These are phyloP conservation scores for Mercenaria mercenaria DNA, from an alignment of 1,140 invertebrate genomes.

Conservation along the genomic window DNA sequence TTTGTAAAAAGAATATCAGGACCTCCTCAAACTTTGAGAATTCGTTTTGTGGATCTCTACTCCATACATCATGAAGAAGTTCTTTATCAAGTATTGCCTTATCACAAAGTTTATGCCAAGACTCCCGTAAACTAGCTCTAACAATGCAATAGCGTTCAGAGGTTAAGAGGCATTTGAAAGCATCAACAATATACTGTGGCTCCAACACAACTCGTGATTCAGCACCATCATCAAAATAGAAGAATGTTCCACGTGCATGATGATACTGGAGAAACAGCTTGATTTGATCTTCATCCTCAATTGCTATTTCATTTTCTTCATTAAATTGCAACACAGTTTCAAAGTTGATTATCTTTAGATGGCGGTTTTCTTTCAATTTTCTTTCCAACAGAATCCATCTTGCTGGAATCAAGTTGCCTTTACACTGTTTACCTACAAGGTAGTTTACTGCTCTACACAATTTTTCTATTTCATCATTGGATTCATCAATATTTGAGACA, in stretches of 20 bases:
- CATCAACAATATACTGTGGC: conserved; percentile 17
- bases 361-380: background rate
- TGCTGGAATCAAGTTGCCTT: background rate
- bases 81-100: background rate
- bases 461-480: background rate
- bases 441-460: background rate
- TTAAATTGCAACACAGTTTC: background rate
- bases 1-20: background rate
- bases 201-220: background rate
- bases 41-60: background rate
- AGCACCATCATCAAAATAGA: conserved; percentile 1
- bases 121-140: background rate
- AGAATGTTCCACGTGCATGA: background rate
- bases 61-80: background rate
- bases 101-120: background rate
- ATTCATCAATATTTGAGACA: background rate
- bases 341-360: background rate
- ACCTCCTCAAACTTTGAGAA: background rate
- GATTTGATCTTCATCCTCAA: background rate
- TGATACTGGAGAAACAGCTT: conserved; percentile 15
- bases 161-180: conserved; percentile 15
- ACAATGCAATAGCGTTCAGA: background rate
- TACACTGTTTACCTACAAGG: background rate
- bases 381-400: conserved; percentile 8
- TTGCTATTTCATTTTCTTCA: background rate